Evolutionary conservation across 2,797 vertebrate genomes (phyloP), one percentile per base, ranked within the genome.

Genomic region (Sebastolobus alascanus): DNA sequence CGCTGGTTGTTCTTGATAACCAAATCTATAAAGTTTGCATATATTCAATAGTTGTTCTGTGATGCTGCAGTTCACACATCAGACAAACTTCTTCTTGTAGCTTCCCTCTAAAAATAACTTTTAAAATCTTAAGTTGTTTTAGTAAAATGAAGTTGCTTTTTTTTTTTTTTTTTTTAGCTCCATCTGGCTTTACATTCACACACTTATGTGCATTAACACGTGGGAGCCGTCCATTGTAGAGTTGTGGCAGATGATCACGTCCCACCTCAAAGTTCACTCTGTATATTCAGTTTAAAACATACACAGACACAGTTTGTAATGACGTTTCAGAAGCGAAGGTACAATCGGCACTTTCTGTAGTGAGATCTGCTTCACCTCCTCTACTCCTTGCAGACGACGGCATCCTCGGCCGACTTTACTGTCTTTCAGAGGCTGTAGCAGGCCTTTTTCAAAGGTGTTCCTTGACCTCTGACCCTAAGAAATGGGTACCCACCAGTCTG

Each of bases 1-100:
- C 9, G 1, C 9, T n/a, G 10, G 25, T 14, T 27, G n/a, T 46
- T 46, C 43, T 65, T 20, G 38, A 83, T 56, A 37, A 5, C 22
- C 29, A 25, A 60, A 55, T 77, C 46, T 50, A 5, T 20, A 16
- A 29, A 50, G 9, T 83, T 83, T 80, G 74, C 70, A 83, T 77
- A 18, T 56, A 75, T 82, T 79, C 35, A 66, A 69, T 65, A 55
- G 63, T 18, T 73, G 25, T 11, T 71, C n/a, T 55, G 31, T 68
- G 43, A 18, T 40, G 52, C 60, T 37, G 52, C 13, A 73, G 65
- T 22, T 70, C 25, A 61, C 65, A 37, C 13, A 56, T 33, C 43
- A 68, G 74, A 63, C 69, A 83, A 77, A 69, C 64, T 5, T 76
- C 64, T 5, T 59, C 27, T 8, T 73, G 43, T 43, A 31, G 16